Evolutionary conservation across 1,140 invertebrate species (phyloP).

Genomic region (Macrostomum lignano): DNA sequence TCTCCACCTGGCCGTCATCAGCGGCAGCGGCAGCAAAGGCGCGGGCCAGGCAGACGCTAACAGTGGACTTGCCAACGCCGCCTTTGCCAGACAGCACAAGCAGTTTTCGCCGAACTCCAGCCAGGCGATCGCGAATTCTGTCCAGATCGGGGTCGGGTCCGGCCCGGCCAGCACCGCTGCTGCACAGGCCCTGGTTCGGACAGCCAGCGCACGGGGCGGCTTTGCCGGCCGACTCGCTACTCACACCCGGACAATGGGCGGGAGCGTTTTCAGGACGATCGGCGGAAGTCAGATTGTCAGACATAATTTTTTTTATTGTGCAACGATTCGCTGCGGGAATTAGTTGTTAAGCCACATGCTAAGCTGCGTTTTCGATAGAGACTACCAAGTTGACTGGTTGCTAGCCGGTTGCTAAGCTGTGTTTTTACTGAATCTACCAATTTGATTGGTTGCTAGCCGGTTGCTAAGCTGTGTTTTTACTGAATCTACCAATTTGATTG

Average conservation of each 20-base stretch:
- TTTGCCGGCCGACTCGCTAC: slow-evolving; percentile 65
- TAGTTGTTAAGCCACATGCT: too few species aligned
- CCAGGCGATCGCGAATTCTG: slow-evolving; percentile 31
- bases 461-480: too few species aligned
- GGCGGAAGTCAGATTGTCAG: background rate
- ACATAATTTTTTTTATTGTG: background rate
- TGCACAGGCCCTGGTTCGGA: slow-evolving; percentile 73
- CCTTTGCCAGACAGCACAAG: slow-evolving; percentile 80
- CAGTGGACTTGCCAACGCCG: slow-evolving; percentile 76
- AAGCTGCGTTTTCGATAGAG: too few species aligned
- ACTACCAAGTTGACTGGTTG: too few species aligned
- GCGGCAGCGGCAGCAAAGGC: slow-evolving; percentile 36
- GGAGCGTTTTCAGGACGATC: background rate
- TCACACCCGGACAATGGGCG: slow-evolving; percentile 50
- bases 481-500: too few species aligned
- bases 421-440: too few species aligned
- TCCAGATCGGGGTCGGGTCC: slow-evolving; percentile 6
- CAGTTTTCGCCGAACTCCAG: slow-evolving; percentile 56
- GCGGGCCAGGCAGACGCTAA: slow-evolving; percentile 56
- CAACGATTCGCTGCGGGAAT: too few species aligned
- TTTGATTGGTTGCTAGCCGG: too few species aligned
- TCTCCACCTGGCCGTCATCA: slow-evolving; percentile 6
- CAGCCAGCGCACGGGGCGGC: slow-evolving; percentile 70
- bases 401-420: too few species aligned
- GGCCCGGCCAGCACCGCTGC: slow-evolving; percentile 39